These are phyloP conservation scores for Corapipo altera DNA, from an alignment of 2,113 vertebrate genomes.

Conservation along the genomic window DNA sequence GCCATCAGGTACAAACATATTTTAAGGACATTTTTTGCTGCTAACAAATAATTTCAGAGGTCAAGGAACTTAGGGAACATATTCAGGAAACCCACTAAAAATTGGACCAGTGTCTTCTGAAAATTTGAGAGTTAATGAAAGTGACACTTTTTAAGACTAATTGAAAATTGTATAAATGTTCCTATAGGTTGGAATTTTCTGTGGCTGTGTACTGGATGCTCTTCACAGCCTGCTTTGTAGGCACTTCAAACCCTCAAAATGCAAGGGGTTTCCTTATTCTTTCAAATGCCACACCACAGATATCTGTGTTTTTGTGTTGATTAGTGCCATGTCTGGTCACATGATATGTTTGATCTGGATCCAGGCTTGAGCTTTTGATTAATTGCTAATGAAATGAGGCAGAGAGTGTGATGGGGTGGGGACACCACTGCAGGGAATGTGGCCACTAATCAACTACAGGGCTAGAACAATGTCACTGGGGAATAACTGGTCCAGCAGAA, in stretches of 20 bases:
- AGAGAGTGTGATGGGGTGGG: background rate
- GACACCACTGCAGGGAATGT: background rate
- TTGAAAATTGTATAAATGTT: background rate
- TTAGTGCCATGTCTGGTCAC: background rate
- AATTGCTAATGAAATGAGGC: background rate
- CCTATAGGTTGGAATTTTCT: background rate
- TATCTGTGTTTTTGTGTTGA: background rate
- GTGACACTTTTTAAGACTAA: background rate
- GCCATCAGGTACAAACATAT: background rate
- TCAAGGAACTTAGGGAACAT: background rate
- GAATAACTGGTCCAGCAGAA: background rate
- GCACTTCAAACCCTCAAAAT: background rate
- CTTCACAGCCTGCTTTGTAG: background rate
- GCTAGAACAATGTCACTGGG: background rate
- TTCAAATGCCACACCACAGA: background rate
- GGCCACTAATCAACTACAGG: background rate
- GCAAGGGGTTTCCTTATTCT: background rate
- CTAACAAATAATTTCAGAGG: background rate
- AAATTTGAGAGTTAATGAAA: background rate
- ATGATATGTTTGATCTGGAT: background rate
- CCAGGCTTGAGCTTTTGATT: background rate
- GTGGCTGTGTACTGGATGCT: background rate
- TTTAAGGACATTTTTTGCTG: background rate
- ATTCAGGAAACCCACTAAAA: background rate
- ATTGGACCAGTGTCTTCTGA: background rate